Percentiles rank a stretch among this genome's conserved stretches.
Conservation (phyloP, 92 coral and sea anemone genomes). For the Parazoanthus swiftii region DNA sequence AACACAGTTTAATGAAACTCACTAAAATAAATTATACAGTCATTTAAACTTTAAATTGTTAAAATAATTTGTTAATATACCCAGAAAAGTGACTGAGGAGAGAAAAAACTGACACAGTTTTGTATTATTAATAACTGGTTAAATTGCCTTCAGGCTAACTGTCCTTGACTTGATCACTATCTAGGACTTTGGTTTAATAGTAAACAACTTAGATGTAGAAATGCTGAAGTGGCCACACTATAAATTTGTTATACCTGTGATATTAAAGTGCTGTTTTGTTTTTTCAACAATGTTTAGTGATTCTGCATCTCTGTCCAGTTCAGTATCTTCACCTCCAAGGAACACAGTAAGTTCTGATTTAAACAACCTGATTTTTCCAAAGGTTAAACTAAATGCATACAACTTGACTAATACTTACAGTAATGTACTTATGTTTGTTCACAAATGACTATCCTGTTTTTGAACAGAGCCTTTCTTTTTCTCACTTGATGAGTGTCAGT, state of each 20-base stretch:
- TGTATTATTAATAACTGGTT: neutral
- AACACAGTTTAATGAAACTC: neutral
- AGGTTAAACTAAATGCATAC: too few relatives aligned
- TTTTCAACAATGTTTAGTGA: slow-evolving; percentile 50
- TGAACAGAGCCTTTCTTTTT: too few relatives aligned
- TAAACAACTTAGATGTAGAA: neutral
- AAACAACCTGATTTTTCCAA: too few relatives aligned
- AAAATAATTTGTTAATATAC: neutral
- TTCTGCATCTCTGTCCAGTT: slow-evolving; percentile 69
- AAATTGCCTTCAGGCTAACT: too few relatives aligned
- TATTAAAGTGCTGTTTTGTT: neutral
- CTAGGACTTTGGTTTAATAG: too few relatives aligned
- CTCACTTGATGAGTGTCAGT: too few relatives aligned
- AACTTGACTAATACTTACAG: too few relatives aligned
- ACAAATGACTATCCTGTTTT: too few relatives aligned
- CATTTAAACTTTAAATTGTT: neutral
- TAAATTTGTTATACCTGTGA: neutral
- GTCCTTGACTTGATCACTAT: too few relatives aligned
- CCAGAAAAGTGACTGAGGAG: neutral
- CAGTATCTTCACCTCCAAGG: slow-evolving; percentile 60
- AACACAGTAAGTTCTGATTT: slow-evolving; percentile 29
- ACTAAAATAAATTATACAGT: neutral
- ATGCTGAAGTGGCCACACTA: neutral
- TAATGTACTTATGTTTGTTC: too few relatives aligned
- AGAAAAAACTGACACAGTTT: neutral